phyloP scores from a whole-genome alignment of 2,113 vertebrate genomes.

The Electrona antarctica region DNA sequence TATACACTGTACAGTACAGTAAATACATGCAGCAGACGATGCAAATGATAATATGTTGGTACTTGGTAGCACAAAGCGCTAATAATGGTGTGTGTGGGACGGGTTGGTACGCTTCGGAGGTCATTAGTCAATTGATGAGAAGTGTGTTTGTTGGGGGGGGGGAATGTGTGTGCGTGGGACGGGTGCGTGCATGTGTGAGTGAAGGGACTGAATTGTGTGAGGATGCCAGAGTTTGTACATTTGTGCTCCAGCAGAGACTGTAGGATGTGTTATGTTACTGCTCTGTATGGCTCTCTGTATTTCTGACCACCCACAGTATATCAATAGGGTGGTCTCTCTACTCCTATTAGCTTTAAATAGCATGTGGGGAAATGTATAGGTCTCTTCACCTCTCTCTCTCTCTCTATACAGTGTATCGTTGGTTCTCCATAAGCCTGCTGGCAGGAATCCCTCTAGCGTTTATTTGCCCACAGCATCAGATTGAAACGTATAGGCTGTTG shows the following conservation, averaged over 20 bases:
- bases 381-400: conserved; percentile 11
- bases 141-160: background rate
- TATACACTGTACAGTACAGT: too few relatives aligned
- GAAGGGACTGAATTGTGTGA: too few relatives aligned
- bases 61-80: too few relatives aligned
- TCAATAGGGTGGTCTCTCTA: background rate
- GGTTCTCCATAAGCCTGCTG: background rate
- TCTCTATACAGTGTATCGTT: background rate
- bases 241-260: background rate
- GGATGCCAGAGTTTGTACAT: background rate
- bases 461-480: conserved; percentile 1
- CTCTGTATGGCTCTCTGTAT: conserved; percentile 2
- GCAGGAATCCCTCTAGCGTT: conserved; percentile 3
- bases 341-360: background rate
- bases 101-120: too few relatives aligned
- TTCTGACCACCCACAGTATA: conserved; percentile 47
- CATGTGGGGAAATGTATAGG: conserved; percentile 2
- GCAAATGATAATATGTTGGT: too few relatives aligned
- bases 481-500: conserved; percentile 16
- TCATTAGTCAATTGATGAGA: too few relatives aligned
- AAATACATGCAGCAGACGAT: too few relatives aligned
- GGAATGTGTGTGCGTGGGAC: too few relatives aligned
- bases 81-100: too few relatives aligned
- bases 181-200: too few relatives aligned
- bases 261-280: background rate